phyloP scores from a whole-genome alignment of 2,888 invertebrate genomes.

The Xestoiulus laeticollis region DNA sequence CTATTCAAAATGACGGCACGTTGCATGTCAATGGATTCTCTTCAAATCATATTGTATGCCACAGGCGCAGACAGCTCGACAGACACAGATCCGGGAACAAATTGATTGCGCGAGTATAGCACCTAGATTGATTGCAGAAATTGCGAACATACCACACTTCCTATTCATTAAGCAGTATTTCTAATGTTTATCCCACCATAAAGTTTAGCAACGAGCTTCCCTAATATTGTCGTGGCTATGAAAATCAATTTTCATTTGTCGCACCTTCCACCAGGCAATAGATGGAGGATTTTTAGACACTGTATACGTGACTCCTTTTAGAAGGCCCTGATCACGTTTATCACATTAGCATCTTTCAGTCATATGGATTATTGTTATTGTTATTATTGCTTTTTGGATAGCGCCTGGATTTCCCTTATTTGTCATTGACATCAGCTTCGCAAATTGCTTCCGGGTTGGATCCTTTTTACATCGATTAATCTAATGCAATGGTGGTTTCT shows the following conservation, averaged over 20 bases:
- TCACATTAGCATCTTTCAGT: background rate
- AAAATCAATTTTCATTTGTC: slow-evolving; percentile 10
- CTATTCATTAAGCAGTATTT: slow-evolving; percentile 24
- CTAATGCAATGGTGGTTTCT: background rate
- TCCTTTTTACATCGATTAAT: background rate
- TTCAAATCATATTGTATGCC: background rate
- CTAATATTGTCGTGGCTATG: background rate
- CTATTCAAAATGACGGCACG: background rate
- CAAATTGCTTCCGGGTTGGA: background rate
- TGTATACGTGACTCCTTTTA: background rate
- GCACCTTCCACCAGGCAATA: background rate
- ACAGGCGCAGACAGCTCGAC: background rate
- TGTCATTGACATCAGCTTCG: background rate
- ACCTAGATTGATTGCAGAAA: slow-evolving; percentile 43
- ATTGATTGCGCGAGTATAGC: slow-evolving; percentile 30
- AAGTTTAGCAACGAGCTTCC: background rate
- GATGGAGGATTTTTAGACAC: background rate
- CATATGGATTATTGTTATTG: background rate
- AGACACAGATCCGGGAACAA: background rate
- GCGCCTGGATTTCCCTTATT: background rate
- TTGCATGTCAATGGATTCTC: background rate
- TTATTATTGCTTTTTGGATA: slow-evolving; percentile 8
- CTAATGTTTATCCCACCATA: slow-evolving; percentile 41
- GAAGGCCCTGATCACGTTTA: background rate
- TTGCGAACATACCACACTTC: slow-evolving; percentile 40